Evolutionary conservation across 2,888 invertebrate genomes (phyloP).

Genomic region (Pseudoips prasinana): DNA sequence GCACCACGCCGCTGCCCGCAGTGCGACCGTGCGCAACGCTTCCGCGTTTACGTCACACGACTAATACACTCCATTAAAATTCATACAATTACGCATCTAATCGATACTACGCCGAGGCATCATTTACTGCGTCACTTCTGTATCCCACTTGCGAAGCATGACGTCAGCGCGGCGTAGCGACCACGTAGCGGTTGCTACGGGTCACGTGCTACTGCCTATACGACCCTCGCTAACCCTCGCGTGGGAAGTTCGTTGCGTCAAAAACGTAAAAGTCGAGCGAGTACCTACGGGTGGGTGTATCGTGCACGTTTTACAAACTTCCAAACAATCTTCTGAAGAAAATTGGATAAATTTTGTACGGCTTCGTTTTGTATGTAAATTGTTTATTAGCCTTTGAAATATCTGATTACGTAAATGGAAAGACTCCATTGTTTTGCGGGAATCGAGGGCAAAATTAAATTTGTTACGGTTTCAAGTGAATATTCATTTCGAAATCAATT

Average conservation of each 20-base stretch:
- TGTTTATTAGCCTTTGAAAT: constrained; percentile 28
- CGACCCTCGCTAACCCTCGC: constrained; percentile 33
- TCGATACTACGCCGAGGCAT: constrained; percentile 42
- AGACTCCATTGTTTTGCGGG: constrained; percentile 10
- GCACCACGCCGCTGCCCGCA: constrained; percentile 32
- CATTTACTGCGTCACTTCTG: constrained; percentile 38
- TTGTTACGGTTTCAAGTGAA: constrained; percentile 9
- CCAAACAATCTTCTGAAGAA: constrained; percentile 33
- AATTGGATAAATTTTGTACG: constrained; percentile 33
- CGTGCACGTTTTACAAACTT: constrained; percentile 39
- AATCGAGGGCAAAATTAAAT: constrained; percentile 17
- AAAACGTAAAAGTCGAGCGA: constrained; percentile 38
- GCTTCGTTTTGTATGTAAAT: constrained; percentile 32
- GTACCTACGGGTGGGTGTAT: constrained; percentile 24
- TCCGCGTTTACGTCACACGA: constrained; percentile 68
- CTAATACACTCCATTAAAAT: constrained; percentile 27
- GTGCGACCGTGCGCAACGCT: constrained; percentile 63
- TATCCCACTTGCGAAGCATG: constrained; percentile 41
- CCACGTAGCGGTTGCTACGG: constrained; percentile 41
- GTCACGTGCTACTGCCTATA: constrained; percentile 46
- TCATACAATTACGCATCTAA: constrained; percentile 37
- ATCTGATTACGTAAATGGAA: constrained; percentile 27
- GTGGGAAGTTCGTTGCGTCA: constrained; percentile 46
- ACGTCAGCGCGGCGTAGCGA: constrained; percentile 56
- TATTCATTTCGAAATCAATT: constrained; percentile 11